Evolutionary conservation across 1,140 invertebrate genomes (phyloP).

Genomic region (Hydropsyche tenuis): DNA sequence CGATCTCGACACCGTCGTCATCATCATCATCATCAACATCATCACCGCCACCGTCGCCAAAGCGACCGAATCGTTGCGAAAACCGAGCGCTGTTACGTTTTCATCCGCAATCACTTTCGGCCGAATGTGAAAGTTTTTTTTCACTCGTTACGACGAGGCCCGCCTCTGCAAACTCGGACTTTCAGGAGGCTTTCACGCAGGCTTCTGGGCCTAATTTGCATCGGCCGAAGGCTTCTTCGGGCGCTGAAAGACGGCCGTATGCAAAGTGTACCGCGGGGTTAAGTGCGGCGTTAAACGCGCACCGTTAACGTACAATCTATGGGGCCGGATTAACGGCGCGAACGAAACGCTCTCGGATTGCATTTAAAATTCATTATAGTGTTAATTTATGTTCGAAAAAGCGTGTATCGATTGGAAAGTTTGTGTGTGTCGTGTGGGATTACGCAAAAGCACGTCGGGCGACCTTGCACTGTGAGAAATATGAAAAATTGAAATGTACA

Average conservation of each 20-base stretch:
- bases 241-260: background rate
- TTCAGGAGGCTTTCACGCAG: background rate
- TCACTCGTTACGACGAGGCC: too few relatives aligned
- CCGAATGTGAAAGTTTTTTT: constrained; percentile 28
- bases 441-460: too few relatives aligned
- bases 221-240: constrained; percentile 5
- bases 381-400: constrained; percentile 12
- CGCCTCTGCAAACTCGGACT: constrained; percentile 17
- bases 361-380: constrained; percentile 13
- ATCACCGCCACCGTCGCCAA: too few relatives aligned
- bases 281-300: constrained; percentile 3
- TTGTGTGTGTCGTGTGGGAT: too few relatives aligned
- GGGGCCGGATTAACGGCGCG: constrained; percentile 7
- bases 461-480: too few relatives aligned
- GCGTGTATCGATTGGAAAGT: too few relatives aligned
- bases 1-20: too few relatives aligned
- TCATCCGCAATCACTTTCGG: constrained; percentile 36
- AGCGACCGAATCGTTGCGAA: constrained; percentile 18
- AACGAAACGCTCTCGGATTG: background rate
- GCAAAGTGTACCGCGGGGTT: constrained; percentile 1
- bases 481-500: too few relatives aligned
- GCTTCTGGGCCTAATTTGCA: constrained; percentile 30
- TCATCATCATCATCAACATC: too few relatives aligned
- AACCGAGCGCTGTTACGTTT: constrained; percentile 38
- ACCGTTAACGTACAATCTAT: constrained; percentile 19